Conservation (phyloP, 2,797 vertebrate species). For the Chanos chanos region DNA sequence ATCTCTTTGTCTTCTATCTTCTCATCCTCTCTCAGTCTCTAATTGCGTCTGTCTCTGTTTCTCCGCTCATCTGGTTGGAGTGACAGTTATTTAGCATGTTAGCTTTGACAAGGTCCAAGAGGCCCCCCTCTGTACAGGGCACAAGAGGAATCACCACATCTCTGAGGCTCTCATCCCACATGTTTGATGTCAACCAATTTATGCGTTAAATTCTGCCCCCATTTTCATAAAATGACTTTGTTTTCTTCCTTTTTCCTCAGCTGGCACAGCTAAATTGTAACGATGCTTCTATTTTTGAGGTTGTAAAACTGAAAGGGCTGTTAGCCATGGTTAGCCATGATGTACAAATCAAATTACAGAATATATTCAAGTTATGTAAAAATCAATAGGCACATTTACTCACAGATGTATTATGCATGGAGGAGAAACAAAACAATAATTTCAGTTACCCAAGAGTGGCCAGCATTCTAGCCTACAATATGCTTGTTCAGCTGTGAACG, state of each 20-base stretch:
- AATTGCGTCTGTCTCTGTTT: not conserved
- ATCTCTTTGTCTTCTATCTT: not conserved
- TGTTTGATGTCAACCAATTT: conserved; percentile 6
- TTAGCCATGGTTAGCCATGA: not conserved
- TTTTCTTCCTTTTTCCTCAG: conserved; percentile 5
- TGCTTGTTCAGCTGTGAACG: not conserved
- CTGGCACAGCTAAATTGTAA: too few species aligned
- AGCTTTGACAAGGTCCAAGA: not conserved
- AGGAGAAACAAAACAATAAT: not conserved
- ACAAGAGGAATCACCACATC: not conserved
- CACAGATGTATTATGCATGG: not conserved
- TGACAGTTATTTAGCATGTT: not conserved
- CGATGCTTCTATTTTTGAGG: too few species aligned
- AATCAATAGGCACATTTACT: conserved; percentile 16
- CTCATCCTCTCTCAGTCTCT: not conserved
- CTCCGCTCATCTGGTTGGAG: not conserved
- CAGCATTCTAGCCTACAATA: not conserved
- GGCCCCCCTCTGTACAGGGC: too few species aligned
- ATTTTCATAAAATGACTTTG: conserved; percentile 1
- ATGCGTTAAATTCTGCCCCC: conserved; percentile 6
- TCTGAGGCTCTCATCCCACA: not conserved
- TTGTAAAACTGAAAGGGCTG: not conserved
- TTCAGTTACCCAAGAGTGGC: not conserved
- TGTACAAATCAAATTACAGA: not conserved
- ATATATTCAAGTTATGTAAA: conserved; percentile 1